Evolutionary conservation across 2,113 vertebrate species (phyloP).

Genomic region (Girardinichthys multiradiatus): DNA sequence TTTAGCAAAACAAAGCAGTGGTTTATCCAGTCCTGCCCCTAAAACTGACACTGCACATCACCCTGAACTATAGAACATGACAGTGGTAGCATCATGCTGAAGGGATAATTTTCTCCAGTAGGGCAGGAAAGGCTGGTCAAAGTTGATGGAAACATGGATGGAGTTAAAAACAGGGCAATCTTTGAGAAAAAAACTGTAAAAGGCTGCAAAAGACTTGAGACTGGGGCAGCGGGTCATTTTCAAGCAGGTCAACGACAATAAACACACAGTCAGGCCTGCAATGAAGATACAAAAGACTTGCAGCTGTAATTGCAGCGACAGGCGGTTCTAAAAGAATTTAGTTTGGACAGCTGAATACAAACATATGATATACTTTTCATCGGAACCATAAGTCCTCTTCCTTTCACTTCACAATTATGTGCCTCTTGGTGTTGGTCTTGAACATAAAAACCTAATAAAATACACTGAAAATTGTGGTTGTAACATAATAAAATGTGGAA

Average conservation of each 20-base stretch:
- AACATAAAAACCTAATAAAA: no score
- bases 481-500: neutral
- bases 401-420: no score
- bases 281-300: neutral
- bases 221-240: no score
- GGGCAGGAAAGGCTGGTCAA: neutral
- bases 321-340: neutral
- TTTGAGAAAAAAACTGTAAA: no score
- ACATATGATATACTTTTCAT: neutral
- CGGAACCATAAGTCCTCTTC: no score
- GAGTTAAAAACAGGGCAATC: no score
- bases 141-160: neutral
- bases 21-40: neutral
- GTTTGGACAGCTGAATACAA: neutral
- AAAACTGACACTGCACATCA: neutral
- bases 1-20: no score
- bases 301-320: neutral
- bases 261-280: neutral
- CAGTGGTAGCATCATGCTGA: neutral
- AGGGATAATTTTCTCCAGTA: neutral
- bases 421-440: no score
- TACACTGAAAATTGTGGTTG: neutral
- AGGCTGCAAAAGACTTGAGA: no score
- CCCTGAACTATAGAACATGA: neutral
- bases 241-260: no score